Percentiles rank a stretch among this genome's conserved stretches.
Conservation (phyloP, 2,797 vertebrate genomes). For the Amblyopsis hoosieri region DNA sequence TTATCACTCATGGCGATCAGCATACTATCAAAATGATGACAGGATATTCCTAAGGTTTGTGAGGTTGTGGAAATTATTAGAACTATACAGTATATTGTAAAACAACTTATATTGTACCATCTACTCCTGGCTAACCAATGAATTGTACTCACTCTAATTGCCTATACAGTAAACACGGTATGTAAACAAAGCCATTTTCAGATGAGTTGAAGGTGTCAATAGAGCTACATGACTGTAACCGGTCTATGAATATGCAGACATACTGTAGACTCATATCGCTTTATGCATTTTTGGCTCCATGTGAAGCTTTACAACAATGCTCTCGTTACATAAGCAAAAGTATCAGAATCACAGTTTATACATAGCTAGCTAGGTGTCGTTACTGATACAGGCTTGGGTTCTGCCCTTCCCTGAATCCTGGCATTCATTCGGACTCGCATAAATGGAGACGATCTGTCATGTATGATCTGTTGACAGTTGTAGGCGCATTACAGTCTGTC, state of each 20-base stretch:
- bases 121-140: neutral
- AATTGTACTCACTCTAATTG: constrained; percentile 30
- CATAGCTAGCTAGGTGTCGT: constrained; percentile 69
- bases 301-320: constrained; percentile 44
- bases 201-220: constrained; percentile 21
- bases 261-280: constrained; percentile 7
- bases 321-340: constrained; percentile 47
- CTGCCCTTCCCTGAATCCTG: constrained; percentile 8
- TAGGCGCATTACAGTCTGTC: neutral
- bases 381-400: constrained; percentile 59
- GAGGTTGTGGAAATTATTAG: neutral
- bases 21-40: too few species aligned
- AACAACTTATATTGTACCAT: neutral
- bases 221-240: constrained; percentile 1
- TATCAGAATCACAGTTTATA: constrained; percentile 63
- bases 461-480: constrained; percentile 37
- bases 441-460: constrained; percentile 56
- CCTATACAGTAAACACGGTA: constrained; percentile 36
- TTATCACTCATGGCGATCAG: too few species aligned
- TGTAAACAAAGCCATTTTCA: constrained; percentile 40
- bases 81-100: neutral
- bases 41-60: too few species aligned
- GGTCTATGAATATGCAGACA: neutral
- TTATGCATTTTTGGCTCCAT: constrained; percentile 37
- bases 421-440: constrained; percentile 34